phyloP scores from a whole-genome alignment of 2,888 invertebrate genomes.

The Bombylius major region DNA sequence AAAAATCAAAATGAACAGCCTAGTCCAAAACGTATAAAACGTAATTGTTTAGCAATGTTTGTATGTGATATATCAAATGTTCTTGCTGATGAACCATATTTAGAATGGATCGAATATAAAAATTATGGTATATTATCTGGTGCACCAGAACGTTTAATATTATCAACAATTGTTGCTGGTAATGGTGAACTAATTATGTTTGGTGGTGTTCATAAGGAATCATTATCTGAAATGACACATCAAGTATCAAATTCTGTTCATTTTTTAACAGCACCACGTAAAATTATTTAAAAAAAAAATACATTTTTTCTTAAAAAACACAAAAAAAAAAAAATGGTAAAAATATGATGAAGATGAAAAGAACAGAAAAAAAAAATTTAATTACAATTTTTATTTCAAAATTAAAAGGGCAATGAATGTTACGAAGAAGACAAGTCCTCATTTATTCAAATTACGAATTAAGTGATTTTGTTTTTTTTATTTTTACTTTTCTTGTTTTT shows the following conservation, averaged over 20 bases:
- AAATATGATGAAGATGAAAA: too few relatives aligned
- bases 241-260: conserved; percentile 67
- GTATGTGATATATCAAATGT: conserved; percentile 71
- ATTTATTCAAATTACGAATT: too few relatives aligned
- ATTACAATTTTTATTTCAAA: too few relatives aligned
- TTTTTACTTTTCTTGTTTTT: too few relatives aligned
- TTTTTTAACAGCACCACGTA: conserved; percentile 59
- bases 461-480: too few relatives aligned
- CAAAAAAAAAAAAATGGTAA: too few relatives aligned
- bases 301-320: too few relatives aligned
- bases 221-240: conserved; percentile 46
- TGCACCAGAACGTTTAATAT: conserved; percentile 77
- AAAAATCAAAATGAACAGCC: conserved; percentile 28
- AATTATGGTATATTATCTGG: conserved; percentile 53
- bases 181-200: conserved; percentile 90
- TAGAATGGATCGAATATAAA: conserved; percentile 36
- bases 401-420: too few relatives aligned
- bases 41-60: conserved; percentile 67
- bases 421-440: too few relatives aligned
- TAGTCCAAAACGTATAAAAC: conserved; percentile 46
- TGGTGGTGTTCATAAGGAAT: conserved; percentile 85
- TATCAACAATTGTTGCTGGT: conserved; percentile 80
- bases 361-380: too few relatives aligned
- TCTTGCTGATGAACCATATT: conserved; percentile 42
- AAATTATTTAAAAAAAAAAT: conserved; percentile 43